Percentiles rank a stretch among this genome's conserved stretches.
These are phyloP conservation scores for Macrosteles quadrilineatus DNA, from an alignment of 1,140 invertebrate genomes.

Conservation along the genomic window DNA sequence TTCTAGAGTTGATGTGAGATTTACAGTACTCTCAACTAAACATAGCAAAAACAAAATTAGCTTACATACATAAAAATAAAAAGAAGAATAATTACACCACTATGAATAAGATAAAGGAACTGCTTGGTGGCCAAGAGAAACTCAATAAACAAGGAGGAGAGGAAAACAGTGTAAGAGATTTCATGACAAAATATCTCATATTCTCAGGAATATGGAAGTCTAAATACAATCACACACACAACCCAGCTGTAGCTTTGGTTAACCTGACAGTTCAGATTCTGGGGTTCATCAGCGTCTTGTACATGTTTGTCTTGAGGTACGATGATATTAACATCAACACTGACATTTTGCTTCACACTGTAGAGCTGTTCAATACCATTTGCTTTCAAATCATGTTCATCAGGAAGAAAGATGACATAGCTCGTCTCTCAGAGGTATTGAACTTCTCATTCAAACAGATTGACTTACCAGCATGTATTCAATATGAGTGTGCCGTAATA, in stretches of 20 bases:
- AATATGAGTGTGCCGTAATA: not conserved
- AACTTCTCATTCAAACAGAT: not conserved
- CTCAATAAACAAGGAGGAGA: no score
- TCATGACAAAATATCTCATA: constrained; percentile 2
- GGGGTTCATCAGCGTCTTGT: not conserved
- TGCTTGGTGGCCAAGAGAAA: no score
- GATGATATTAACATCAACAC: constrained; percentile 14
- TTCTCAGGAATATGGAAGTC: constrained; percentile 13
- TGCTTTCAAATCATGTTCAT: not conserved
- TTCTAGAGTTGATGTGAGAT: no score
- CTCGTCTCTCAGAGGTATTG: constrained; percentile 1
- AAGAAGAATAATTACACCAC: no score
- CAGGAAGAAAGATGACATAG: not conserved
- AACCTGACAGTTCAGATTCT: not conserved
- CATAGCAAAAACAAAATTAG: no score
- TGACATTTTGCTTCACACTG: not conserved
- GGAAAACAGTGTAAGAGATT: not conserved
- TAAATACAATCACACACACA: not conserved
- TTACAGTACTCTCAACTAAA: no score
- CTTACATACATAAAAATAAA: no score
- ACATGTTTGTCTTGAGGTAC: constrained; percentile 14
- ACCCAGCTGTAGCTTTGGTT: not conserved
- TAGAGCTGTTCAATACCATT: not conserved
- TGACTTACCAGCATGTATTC: not conserved
- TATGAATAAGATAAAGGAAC: no score